Percentiles rank a stretch among this genome's conserved stretches.
Conservation (phyloP, 1,140 invertebrate species). For the Scylla paramamosain region DNA sequence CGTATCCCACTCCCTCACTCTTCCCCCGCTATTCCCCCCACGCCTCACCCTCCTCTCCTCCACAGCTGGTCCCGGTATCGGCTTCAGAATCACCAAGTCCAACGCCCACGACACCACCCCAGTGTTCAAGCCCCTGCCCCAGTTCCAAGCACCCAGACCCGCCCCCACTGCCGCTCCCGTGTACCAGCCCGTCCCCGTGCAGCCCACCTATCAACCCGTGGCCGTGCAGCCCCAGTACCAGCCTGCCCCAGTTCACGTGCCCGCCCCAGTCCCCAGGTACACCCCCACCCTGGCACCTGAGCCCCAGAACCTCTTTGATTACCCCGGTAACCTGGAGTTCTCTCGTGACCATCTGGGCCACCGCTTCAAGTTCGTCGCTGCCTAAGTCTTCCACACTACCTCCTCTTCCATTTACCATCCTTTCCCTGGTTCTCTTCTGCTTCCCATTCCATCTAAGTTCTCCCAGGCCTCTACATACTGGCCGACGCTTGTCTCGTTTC, state of each 20-base stretch:
- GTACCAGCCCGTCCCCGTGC: neutral
- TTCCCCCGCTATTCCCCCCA: neutral
- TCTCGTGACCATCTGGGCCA: slow-evolving; percentile 60
- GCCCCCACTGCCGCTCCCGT: slow-evolving; percentile 24
- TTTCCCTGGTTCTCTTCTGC: too few relatives aligned
- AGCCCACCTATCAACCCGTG: neutral
- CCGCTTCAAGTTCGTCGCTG: slow-evolving; percentile 75
- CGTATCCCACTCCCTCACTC: neutral
- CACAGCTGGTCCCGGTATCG: slow-evolving; percentile 75
- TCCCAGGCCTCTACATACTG: neutral
- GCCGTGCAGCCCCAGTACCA: neutral
- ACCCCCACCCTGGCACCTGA: slow-evolving; percentile 33
- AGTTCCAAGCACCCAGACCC: slow-evolving; percentile 59
- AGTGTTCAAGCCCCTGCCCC: slow-evolving; percentile 45
- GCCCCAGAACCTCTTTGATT: slow-evolving; percentile 75
- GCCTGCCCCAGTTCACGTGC: neutral
- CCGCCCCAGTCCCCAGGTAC: neutral
- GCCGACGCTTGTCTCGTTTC: neutral
- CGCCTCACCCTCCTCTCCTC: neutral
- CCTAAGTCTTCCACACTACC: slow-evolving; percentile 23
- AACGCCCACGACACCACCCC: slow-evolving; percentile 69
- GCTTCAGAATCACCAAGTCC: slow-evolving; percentile 76
- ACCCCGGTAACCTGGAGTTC: slow-evolving; percentile 75
- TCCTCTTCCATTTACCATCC: neutral
- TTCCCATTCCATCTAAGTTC: too few relatives aligned